phyloP scores from a whole-genome alignment of 2,797 vertebrate genomes.

The Vespertilio murinus region DNA sequence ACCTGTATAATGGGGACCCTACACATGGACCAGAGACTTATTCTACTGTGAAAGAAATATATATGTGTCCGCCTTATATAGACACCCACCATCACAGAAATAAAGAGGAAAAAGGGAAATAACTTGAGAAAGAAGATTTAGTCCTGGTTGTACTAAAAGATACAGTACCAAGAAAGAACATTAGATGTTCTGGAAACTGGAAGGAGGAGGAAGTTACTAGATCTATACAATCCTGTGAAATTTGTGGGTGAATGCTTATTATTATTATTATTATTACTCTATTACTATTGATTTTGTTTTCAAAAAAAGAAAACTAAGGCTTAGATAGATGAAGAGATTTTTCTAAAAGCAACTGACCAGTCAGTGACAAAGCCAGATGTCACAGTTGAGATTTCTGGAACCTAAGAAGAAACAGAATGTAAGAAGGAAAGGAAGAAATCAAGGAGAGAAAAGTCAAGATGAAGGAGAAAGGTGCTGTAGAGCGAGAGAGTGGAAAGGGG shows the following conservation, averaged over 20 bases:
- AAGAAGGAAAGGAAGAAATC: conserved; percentile 11
- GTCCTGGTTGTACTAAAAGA: background rate
- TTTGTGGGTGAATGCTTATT: background rate
- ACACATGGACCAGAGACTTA: background rate
- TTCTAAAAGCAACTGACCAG: background rate
- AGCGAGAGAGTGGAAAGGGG: background rate
- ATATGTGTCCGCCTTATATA: background rate
- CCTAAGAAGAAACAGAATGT: background rate
- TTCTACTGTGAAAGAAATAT: background rate
- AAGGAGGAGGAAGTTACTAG: background rate
- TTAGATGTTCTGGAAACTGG: background rate
- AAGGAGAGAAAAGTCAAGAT: background rate
- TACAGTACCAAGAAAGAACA: background rate
- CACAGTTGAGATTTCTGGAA: conserved; percentile 27
- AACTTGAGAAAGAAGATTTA: background rate
- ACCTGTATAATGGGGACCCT: background rate
- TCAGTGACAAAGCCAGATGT: background rate
- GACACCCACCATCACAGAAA: background rate
- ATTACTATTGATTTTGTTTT: conserved; percentile 23
- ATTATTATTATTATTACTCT: background rate
- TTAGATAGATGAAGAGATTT: background rate
- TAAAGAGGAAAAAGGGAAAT: background rate
- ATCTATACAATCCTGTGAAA: background rate
- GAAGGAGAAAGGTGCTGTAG: background rate
- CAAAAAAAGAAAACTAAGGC: background rate